Base-by-base conservation (phyloP, 2,888 invertebrate genomes). In the Exocentrus adspersus region DNA sequence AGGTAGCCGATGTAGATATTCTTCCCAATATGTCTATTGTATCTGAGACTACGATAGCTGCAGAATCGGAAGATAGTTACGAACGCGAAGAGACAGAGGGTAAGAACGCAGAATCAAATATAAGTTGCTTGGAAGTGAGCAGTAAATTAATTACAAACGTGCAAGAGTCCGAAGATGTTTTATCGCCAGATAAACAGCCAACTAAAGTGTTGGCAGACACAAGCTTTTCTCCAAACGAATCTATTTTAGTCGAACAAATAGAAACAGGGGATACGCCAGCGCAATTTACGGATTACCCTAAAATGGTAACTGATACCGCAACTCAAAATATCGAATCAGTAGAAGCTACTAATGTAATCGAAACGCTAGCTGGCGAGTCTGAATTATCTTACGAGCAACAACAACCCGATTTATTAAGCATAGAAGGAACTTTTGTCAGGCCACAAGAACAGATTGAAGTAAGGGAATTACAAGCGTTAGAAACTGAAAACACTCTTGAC, bases 81-180 rank as follows among this genome's bases (percentile, higher is more conserved):
- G 79, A 84, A 58, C 74, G 84, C 41, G 78, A 79, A 17, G 78
- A 82, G 69, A 81, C 84, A 17, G 76, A 80, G 52, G 74, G 76
- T 19, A 84, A 83, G 74, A 82, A 77, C 64, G 88, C 88, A 6
- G 81, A 83, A 32, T 74, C 86, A 9, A 79, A 82, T 10, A 81
- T 90, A 69, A 83, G 84, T 48, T 83, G 86, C 50, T 80, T 90
- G 56, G 88, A 89, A 78, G 82, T 85, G 43, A 87, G 88, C 70
- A 87, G 87, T 74, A 77, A 85, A 21, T 85, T 86, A 5, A 85
- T 87, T 72, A 84, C 89, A 0, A 78, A 87, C n/a, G 76, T 88
- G 6, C 89, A 91, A 80, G 92, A 92, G 82, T 86, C 87, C 42
- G 91, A 91, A 84, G 85, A 84, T 46, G 82, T 85, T 46, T 85